Conservation (phyloP, 2,888 invertebrate genomes). For the Pediacus dermestoides region DNA sequence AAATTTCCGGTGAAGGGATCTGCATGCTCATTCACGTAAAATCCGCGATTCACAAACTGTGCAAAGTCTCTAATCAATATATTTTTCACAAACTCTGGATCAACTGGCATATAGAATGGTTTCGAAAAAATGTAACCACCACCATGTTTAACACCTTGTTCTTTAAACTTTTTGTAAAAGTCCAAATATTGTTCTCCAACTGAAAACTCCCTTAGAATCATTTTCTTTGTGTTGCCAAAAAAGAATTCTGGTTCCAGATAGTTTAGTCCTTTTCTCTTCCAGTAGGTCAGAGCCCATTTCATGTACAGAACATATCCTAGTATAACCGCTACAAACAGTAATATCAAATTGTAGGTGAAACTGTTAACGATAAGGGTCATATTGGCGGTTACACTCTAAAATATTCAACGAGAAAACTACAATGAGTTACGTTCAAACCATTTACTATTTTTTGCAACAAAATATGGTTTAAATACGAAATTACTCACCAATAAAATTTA, state of each 20-base stretch:
- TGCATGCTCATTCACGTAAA: constrained; percentile 25
- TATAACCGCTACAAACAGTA: no score
- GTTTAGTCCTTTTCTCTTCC: background rate
- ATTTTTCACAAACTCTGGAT: constrained; percentile 33
- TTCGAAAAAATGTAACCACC: constrained; percentile 6
- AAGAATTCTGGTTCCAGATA: background rate
- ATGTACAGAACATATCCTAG: no score
- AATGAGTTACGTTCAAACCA: no score
- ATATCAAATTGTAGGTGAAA: no score
- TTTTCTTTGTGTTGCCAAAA: background rate
- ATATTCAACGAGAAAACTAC: no score
- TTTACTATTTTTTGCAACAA: no score
- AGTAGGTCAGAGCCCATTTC: no score
- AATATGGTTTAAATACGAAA: no score
- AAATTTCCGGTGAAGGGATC: constrained; percentile 34
- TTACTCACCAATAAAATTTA: no score
- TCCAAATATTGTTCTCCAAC: background rate
- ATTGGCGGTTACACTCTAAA: no score
- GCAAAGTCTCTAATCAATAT: constrained; percentile 37
- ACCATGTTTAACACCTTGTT: background rate
- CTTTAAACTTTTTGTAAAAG: constrained; percentile 1
- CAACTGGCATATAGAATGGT: constrained; percentile 32
- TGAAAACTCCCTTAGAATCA: background rate
- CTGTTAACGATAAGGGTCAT: no score
- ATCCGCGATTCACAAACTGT: constrained; percentile 33